A percentile compares a stretch with the other conserved stretches of the same genome.
Evolutionary conservation across 2,113 vertebrate genomes (phyloP).

Genomic region (Poeciliopsis turrubarensis): DNA sequence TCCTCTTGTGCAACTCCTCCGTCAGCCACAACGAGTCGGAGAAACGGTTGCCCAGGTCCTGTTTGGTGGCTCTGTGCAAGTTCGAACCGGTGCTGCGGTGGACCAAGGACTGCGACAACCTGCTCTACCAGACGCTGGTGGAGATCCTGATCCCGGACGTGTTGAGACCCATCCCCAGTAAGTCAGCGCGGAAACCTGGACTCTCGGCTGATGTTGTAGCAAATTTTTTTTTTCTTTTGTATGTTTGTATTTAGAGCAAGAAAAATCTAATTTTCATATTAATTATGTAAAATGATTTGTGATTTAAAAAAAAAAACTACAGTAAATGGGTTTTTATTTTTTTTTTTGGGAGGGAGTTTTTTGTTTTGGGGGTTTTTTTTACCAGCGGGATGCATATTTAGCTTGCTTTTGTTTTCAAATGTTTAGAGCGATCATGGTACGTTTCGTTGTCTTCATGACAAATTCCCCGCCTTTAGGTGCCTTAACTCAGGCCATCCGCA

Average conservation of each 20-base stretch:
- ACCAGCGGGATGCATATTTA: too few species aligned
- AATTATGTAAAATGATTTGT: background rate
- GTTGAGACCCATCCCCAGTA: constrained; percentile 92
- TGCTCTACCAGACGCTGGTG: constrained; percentile 91
- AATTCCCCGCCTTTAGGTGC: constrained; percentile 80
- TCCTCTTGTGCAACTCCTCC: background rate
- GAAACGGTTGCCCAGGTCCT: constrained; percentile 88
- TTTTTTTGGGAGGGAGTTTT: background rate
- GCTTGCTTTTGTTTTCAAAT: background rate
- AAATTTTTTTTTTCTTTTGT: too few species aligned
- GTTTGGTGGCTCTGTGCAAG: constrained; percentile 89
- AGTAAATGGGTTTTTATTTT: background rate
- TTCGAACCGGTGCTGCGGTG: constrained; percentile 89
- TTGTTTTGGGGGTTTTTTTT: too few species aligned
- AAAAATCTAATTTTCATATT: background rate
- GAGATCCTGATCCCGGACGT: constrained; percentile 91
- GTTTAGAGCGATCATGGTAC: too few species aligned
- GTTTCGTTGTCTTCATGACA: background rate
- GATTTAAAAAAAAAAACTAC: background rate
- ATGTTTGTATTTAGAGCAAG: background rate
- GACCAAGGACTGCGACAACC: constrained; percentile 89
- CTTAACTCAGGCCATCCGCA: constrained; percentile 95
- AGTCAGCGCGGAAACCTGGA: constrained; percentile 60
- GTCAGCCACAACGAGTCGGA: constrained; percentile 87
- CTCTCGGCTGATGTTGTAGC: background rate